phyloP scores from a whole-genome alignment of 2,888 invertebrate species.

The Silvanus unidentatus region DNA sequence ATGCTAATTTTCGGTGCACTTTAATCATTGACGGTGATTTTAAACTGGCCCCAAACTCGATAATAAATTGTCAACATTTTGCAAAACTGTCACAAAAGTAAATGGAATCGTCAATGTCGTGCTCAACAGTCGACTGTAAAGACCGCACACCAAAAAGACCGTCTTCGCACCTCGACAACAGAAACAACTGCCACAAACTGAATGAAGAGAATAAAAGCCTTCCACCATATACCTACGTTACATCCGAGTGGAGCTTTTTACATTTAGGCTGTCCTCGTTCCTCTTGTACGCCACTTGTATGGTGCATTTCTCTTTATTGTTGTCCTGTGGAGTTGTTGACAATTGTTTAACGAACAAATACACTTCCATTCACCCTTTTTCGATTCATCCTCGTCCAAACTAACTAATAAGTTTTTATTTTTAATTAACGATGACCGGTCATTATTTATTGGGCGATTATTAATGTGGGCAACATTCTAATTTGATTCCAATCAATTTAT shows the following conservation, averaged over 20 bases:
- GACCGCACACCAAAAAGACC: not conserved
- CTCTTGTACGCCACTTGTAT: not conserved
- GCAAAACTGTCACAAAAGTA: no score
- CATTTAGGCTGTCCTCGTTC: not conserved
- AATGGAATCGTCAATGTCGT: no score
- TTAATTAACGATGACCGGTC: no score
- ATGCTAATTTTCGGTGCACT: no score
- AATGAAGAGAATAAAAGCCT: slow-evolving; percentile 1
- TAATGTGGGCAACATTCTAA: no score
- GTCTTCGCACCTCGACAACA: not conserved
- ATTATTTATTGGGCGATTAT: not conserved
- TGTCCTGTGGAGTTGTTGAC: not conserved
- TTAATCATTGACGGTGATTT: no score
- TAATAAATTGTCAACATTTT: no score
- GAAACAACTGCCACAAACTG: not conserved
- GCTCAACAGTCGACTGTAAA: no score
- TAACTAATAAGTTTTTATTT: not conserved
- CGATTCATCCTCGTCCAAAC: not conserved
- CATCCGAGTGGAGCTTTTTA: slow-evolving; percentile 1
- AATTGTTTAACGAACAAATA: not conserved
- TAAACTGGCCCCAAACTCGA: no score
- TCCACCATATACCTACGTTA: not conserved
- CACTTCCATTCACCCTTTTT: not conserved
- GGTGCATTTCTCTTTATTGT: not conserved
- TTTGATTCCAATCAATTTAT: no score